A percentile compares a stretch with the other conserved stretches of the same genome.
phyloP scores from a whole-genome alignment of 2,113 vertebrate genomes.

The Dendrocopos noguchii region DNA sequence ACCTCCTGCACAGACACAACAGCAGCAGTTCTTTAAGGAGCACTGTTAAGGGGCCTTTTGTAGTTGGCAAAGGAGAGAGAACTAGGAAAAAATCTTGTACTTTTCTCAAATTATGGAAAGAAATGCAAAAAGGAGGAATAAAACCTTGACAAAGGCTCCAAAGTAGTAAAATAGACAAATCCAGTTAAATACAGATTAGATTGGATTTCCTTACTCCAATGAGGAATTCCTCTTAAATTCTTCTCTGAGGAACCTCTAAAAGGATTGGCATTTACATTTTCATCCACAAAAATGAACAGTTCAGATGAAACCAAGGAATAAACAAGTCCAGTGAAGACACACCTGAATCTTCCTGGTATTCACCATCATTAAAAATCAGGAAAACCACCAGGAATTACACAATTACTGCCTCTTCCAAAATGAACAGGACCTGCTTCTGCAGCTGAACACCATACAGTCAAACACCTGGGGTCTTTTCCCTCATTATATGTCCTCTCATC shows the following conservation, averaged over 20 bases:
- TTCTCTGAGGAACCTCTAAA: background rate
- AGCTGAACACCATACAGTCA: rapidly evolving
- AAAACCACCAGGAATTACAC: background rate
- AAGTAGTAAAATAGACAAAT: background rate
- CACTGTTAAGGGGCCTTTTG: background rate
- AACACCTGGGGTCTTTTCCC: background rate
- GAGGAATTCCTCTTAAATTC: background rate
- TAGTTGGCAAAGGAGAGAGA: background rate
- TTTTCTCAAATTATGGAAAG: background rate
- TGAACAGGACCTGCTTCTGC: background rate
- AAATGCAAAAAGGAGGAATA: rapidly evolving
- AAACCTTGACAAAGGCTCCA: background rate
- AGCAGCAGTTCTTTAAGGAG: background rate
- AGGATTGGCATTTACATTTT: background rate
- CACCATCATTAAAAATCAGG: background rate
- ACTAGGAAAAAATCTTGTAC: background rate
- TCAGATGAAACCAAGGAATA: background rate
- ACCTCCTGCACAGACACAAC: background rate
- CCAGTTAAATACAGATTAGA: background rate
- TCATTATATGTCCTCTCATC: background rate
- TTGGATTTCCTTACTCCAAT: background rate
- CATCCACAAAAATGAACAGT: background rate
- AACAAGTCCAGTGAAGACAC: background rate
- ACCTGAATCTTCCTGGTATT: background rate
- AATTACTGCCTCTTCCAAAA: background rate